A percentile compares a stretch with the other conserved stretches of the same genome.
These are phyloP conservation scores for Taurulus bubalis DNA, from an alignment of 2,113 vertebrate genomes.

Conservation along the genomic window DNA sequence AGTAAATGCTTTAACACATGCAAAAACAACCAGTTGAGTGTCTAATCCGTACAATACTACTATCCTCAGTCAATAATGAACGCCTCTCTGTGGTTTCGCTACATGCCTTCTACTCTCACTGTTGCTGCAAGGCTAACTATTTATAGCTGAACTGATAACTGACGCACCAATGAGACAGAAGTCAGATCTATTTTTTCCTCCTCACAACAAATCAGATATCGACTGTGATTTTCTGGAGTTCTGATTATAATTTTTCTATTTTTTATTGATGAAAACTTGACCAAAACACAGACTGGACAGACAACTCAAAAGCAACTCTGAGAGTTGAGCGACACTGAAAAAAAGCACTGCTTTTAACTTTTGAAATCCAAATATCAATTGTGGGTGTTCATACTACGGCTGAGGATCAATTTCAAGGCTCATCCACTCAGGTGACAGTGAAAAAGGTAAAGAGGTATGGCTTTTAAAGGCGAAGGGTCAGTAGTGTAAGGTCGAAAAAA, in stretches of 20 bases:
- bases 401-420: conserved; percentile 12
- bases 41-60: background rate
- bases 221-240: conserved; percentile 4
- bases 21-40: background rate
- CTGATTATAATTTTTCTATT: background rate
- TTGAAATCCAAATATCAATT: conserved; percentile 47
- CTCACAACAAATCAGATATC: conserved; percentile 11
- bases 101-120: conserved; percentile 27
- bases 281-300: background rate
- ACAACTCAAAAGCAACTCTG: background rate
- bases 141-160: conserved; percentile 69
- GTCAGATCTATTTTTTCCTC: conserved; percentile 58
- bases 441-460: conserved; percentile 66
- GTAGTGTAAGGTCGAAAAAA: conserved; percentile 43
- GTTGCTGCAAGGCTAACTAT: conserved; percentile 61
- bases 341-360: conserved; percentile 48
- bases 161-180: conserved; percentile 56
- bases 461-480: conserved; percentile 81
- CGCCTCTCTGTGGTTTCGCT: background rate
- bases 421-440: conserved; percentile 51
- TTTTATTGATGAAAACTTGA: background rate
- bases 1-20: background rate
- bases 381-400: background rate
- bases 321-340: background rate
- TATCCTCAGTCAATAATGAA: conserved; percentile 11